Conservation (phyloP, 2,113 vertebrate genomes). For the Passer montanus region DNA sequence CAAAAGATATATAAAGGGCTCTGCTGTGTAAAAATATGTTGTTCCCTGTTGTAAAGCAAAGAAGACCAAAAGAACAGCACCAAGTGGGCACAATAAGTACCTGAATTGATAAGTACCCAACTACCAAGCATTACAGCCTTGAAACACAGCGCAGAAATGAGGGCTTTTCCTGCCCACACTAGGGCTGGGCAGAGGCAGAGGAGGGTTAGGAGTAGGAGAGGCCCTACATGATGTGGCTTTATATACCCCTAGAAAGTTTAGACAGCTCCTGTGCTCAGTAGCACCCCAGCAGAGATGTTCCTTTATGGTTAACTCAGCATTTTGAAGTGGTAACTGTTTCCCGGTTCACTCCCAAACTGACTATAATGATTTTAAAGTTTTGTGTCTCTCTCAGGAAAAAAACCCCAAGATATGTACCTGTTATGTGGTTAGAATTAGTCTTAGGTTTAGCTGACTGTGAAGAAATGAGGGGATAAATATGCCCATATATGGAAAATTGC, state of each 20-base stretch:
- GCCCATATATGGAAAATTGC: background rate
- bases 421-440: background rate
- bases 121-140: background rate
- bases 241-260: background rate
- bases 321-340: background rate
- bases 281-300: background rate
- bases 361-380: background rate
- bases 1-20: background rate
- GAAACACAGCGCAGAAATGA: background rate
- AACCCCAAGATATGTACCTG: background rate
- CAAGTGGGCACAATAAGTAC: background rate
- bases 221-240: background rate
- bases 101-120: background rate
- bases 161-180: background rate
- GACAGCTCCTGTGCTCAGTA: background rate
- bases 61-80: background rate
- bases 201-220: background rate
- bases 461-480: background rate
- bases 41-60: background rate
- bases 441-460: background rate
- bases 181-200: background rate
- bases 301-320: background rate
- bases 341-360: background rate
- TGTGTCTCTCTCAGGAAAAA: background rate
- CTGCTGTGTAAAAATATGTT: background rate